Percentiles rank a stretch among this genome's conserved stretches.
Conservation (phyloP, 2,113 vertebrate species). For the Dromaius novaehollandiae region DNA sequence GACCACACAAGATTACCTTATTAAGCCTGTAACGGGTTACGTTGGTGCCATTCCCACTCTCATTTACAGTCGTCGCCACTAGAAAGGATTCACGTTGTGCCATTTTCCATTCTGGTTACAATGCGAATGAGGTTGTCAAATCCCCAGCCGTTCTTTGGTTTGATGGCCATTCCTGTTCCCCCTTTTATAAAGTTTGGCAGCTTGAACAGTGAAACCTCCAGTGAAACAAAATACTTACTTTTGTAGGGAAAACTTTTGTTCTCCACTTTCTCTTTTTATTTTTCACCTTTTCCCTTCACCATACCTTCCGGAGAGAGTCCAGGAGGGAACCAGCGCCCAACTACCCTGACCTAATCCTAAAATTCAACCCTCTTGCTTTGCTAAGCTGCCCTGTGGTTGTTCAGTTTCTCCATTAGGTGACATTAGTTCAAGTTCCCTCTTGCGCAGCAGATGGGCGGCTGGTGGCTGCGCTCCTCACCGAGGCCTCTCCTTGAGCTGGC, state of each 20-base stretch:
- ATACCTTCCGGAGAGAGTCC: neutral
- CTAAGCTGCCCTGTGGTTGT: neutral
- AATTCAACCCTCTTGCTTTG: no score
- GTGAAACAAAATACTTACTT: conserved; percentile 37
- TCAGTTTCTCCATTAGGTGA: conserved; percentile 28
- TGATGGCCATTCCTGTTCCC: conserved; percentile 16
- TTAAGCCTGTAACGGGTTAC: conserved; percentile 51
- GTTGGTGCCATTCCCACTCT: conserved; percentile 49
- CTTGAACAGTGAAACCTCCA: conserved; percentile 20
- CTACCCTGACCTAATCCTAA: neutral
- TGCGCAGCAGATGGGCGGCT: neutral
- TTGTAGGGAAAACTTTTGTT: neutral
- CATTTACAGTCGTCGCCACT: conserved; percentile 36
- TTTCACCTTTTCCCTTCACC: conserved; percentile 17
- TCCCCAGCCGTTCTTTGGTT: neutral
- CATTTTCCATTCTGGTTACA: conserved; percentile 60
- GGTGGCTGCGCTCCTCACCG: neutral
- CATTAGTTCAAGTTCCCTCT: neutral
- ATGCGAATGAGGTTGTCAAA: conserved; percentile 60
- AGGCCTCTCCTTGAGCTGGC: neutral
- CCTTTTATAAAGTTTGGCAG: conserved; percentile 20
- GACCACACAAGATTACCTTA: conserved; percentile 59
- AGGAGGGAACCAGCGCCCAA: neutral
- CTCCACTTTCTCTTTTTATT: neutral
- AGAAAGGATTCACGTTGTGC: conserved; percentile 60